These are phyloP conservation scores for Psettodes erumei DNA, from an alignment of 2,113 vertebrate species.

Conservation along the genomic window DNA sequence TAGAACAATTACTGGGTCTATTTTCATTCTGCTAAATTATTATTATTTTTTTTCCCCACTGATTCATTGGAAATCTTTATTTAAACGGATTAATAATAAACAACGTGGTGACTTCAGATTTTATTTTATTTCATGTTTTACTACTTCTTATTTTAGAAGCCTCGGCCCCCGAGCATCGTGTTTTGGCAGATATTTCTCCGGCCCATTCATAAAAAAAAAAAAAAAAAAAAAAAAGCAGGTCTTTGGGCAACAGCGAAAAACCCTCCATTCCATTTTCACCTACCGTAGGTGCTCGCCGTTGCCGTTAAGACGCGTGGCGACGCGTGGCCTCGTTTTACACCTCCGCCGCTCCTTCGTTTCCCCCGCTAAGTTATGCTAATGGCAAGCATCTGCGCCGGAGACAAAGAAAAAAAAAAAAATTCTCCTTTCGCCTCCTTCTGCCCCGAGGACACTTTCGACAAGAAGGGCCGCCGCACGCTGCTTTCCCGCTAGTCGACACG, in stretches of 20 bases:
- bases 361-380: constrained; percentile 82
- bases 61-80: background rate
- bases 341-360: constrained; percentile 71
- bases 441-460: constrained; percentile 69
- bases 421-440: constrained; percentile 67
- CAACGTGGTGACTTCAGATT: background rate
- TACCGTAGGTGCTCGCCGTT: constrained; percentile 71
- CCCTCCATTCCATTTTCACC: constrained; percentile 79
- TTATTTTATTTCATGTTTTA: background rate
- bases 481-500: constrained; percentile 42
- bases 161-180: constrained; percentile 44
- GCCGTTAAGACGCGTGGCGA: constrained; percentile 76
- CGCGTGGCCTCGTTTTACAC: constrained; percentile 81
- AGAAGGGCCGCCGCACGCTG: constrained; percentile 67
- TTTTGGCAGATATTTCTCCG: constrained; percentile 75
- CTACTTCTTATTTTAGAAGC: constrained; percentile 30
- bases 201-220: constrained; percentile 77
- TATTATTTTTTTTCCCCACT: background rate
- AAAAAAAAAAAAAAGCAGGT: constrained; percentile 72
- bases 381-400: constrained; percentile 76
- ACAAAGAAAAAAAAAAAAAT: constrained; percentile 74
- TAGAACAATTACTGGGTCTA: constrained; percentile 74
- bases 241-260: constrained; percentile 75
- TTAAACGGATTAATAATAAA: constrained; percentile 6
- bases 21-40: constrained; percentile 57